Percentiles rank a stretch among this genome's conserved stretches.
Evolutionary conservation across 2,113 vertebrate species (phyloP).

Genomic region (Pelusios castaneus): DNA sequence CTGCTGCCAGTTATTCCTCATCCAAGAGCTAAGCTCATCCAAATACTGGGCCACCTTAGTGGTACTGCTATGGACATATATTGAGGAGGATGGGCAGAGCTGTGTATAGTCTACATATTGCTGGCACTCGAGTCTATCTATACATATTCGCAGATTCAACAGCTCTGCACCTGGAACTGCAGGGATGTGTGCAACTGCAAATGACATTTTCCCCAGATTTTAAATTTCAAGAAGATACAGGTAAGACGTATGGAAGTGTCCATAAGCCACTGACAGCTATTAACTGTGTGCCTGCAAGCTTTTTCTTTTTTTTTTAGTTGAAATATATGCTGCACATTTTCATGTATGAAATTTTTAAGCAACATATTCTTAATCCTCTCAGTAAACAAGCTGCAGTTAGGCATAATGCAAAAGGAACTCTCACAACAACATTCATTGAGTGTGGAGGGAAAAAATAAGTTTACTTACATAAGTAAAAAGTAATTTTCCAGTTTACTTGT

Average conservation of each 20-base stretch:
- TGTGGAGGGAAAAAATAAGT: neutral
- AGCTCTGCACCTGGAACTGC: constrained; percentile 32
- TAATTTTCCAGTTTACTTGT: neutral
- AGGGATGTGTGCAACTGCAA: constrained; percentile 24
- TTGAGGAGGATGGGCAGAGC: neutral
- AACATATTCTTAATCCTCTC: neutral
- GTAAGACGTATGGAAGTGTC: constrained; percentile 48
- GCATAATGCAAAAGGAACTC: neutral
- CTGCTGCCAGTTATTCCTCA: neutral
- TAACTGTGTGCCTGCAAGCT: neutral
- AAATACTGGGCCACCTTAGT: neutral
- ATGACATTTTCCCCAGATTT: constrained; percentile 48
- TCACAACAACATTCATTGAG: neutral
- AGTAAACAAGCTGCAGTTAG: neutral
- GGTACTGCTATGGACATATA: neutral
- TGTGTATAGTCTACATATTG: neutral
- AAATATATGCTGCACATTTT: neutral
- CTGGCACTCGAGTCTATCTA: neutral
- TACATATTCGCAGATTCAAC: constrained; percentile 19
- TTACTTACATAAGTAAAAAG: neutral
- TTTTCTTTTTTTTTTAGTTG: neutral
- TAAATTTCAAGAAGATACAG: constrained; percentile 44
- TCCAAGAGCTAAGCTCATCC: neutral
- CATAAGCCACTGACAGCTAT: constrained; percentile 18
- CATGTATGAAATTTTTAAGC: neutral